These are phyloP conservation scores for Bergia sp. DNA, from an alignment of 92 coral and sea anemone species.

Conservation along the genomic window DNA sequence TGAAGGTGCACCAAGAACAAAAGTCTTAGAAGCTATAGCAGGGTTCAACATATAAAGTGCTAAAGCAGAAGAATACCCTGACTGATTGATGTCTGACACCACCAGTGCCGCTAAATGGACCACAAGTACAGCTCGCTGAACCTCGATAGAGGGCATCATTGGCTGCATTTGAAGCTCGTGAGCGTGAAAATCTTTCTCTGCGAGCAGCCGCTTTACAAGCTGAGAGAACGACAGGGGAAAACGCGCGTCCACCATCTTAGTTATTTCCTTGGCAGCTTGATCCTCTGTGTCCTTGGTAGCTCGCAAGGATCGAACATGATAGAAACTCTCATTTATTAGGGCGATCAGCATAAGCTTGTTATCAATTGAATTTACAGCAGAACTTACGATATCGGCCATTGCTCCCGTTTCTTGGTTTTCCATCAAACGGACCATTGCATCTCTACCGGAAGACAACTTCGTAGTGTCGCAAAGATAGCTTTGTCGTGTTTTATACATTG, in stretches of 20 bases:
- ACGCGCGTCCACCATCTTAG: conserved; percentile 27
- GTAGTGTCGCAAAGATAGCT: conserved; percentile 15
- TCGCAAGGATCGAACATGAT: conserved; percentile 73
- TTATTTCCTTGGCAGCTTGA: conserved; percentile 58
- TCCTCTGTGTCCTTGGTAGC: conserved; percentile 77
- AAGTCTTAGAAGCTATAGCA: background rate
- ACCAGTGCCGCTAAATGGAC: conserved; percentile 74
- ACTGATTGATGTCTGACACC: conserved; percentile 49
- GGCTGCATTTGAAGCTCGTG: conserved; percentile 69
- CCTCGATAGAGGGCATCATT: conserved; percentile 60
- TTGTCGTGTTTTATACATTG: conserved; percentile 51
- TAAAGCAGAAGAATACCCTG: conserved; percentile 43
- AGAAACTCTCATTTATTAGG: conserved; percentile 65
- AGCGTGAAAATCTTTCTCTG: conserved; percentile 67
- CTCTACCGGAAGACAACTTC: conserved; percentile 55
- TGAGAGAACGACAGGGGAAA: conserved; percentile 54
- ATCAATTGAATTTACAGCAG: conserved; percentile 44
- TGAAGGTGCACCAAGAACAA: conserved; percentile 26
- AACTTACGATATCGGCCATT: conserved; percentile 39
- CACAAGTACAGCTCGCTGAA: conserved; percentile 73
- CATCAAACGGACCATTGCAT: conserved; percentile 64
- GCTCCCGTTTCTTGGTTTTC: conserved; percentile 44
- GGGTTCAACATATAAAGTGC: conserved; percentile 62
- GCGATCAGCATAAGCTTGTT: conserved; percentile 67
- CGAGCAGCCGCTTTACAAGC: conserved; percentile 67